These are phyloP conservation scores for Machimus atricapillus DNA, from an alignment of 2,888 invertebrate genomes.

Conservation along the genomic window DNA sequence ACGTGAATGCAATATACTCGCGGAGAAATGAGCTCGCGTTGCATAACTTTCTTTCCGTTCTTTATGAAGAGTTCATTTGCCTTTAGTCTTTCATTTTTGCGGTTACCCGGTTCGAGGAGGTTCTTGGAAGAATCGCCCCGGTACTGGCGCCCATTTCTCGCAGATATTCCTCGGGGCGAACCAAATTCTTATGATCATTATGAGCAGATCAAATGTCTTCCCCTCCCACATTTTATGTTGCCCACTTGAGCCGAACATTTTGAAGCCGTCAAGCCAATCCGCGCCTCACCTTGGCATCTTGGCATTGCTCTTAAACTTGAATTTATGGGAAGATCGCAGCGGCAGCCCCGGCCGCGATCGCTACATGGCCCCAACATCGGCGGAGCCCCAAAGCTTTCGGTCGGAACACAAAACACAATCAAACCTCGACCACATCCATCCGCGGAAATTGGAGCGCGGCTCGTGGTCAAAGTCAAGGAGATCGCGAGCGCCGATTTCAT, in stretches of 20 bases:
- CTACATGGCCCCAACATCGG: not conserved
- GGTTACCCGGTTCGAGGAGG: not conserved
- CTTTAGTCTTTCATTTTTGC: not conserved
- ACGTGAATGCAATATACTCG: conserved; percentile 18
- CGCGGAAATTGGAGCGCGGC: conserved; percentile 26
- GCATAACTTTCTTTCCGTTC: conserved; percentile 29
- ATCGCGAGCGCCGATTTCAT: not conserved
- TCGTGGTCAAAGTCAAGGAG: conserved; percentile 37
- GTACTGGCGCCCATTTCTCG: not conserved
- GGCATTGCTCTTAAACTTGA: conserved; percentile 31
- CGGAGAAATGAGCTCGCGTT: conserved; percentile 19
- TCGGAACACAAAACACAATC: not conserved
- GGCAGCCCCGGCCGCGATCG: not conserved
- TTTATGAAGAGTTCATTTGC: conserved; percentile 12
- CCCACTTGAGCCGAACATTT: not conserved
- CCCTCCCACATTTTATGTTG: not conserved
- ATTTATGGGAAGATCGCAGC: not conserved
- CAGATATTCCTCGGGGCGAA: not conserved
- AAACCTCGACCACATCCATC: not conserved
- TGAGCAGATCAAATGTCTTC: not conserved
- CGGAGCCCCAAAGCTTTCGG: not conserved
- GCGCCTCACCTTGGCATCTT: conserved; percentile 26
- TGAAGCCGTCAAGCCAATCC: not conserved
- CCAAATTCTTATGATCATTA: not conserved
- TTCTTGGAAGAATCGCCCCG: not conserved